phyloP scores from a whole-genome alignment of 2,797 vertebrate genomes.

The Microhierax caerulescens region DNA sequence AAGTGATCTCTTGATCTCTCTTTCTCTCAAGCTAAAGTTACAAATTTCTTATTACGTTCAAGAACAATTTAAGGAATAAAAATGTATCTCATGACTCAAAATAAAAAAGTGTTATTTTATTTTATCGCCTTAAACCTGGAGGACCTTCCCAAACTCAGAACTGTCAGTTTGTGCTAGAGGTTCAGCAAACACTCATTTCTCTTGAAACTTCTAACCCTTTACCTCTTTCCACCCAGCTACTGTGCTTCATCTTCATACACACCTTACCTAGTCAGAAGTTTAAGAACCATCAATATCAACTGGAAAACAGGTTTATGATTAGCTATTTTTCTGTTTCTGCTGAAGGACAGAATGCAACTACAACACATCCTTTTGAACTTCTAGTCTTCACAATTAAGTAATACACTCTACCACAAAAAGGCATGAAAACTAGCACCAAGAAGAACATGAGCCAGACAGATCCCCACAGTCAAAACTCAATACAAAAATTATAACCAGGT shows the following conservation, averaged over 20 bases:
- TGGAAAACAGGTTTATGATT: background rate
- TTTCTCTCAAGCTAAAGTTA: background rate
- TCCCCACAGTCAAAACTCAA: background rate
- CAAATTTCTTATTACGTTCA: background rate
- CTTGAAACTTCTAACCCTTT: background rate
- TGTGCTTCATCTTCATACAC: background rate
- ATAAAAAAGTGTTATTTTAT: background rate
- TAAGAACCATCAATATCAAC: background rate
- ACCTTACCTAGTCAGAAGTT: background rate
- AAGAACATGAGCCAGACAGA: background rate
- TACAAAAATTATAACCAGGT: background rate
- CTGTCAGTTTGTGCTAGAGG: background rate
- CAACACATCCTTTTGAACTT: background rate
- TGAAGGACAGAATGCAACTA: background rate
- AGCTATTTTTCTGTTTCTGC: background rate
- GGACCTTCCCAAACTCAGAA: background rate
- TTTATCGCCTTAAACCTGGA: background rate
- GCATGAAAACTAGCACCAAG: background rate
- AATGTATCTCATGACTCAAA: background rate
- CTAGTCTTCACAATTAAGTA: background rate
- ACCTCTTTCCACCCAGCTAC: background rate
- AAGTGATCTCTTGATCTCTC: background rate
- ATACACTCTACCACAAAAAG: background rate
- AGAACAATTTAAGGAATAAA: background rate
- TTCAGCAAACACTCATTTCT: background rate